Base-by-base conservation (phyloP, 2,797 vertebrate species). In the Acropternis orthonyx region DNA sequence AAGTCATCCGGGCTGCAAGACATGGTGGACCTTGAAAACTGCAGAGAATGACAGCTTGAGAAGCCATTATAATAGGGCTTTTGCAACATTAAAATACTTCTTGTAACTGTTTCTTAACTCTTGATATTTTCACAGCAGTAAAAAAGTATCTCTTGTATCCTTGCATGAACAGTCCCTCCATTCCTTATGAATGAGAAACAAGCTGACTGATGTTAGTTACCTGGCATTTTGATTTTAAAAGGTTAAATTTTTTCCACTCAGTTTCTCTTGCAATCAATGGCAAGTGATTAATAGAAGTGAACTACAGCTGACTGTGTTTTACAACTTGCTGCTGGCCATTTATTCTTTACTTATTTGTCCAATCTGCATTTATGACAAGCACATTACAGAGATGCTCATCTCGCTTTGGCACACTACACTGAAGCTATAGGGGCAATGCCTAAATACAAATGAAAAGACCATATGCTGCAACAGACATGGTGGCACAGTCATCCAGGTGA, bases 221-320 rank as follows among this genome's bases (percentile, higher is more conserved):
- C 27, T 85, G 76, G 63, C 41, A 89, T 95, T 97, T 93, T 83
- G 36, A 77, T 88, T 97, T 89, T 61, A 84, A 93, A 96, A 97
- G 94, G 79, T 30, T 96, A 55, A 3, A 1, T 79, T 91, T 86
- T 86, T 94, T 85, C 88, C 73, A 88, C 51, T 65, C 77, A 30
- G 56, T 73, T 97, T 97, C 78, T 85, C 34, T 71, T 73, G 51
- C 24, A 89, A 89, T 87, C 81, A 92, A 78, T 44, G 41, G 65
- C 13, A 90, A 92, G 77, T 36, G 61, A 94, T 96, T 91, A 97
- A 89, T 16, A 95, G 10, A 39, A 74, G 13, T 16, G 51, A 91
- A 85, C 27, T 68, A 77, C 30, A 39, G 52, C 82, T 82, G n/a
- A 5, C 19, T 48, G 44, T 77, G 43, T 65, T 95, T 79, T 81